These are phyloP conservation scores for Elephas maximus DNA, from an alignment of 2,113 vertebrate genomes.

Conservation along the genomic window DNA sequence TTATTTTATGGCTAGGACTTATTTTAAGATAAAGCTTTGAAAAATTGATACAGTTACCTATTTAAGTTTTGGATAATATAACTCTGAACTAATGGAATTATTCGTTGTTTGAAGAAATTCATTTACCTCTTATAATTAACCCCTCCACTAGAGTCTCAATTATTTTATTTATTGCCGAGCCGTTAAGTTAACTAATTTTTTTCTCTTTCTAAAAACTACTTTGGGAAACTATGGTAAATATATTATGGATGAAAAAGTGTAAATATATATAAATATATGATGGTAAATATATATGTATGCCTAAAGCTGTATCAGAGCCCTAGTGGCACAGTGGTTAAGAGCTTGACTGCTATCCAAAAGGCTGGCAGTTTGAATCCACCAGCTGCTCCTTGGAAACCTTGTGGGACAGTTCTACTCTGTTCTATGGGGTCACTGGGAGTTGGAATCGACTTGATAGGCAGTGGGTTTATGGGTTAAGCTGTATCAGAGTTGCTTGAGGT, in stretches of 20 bases:
- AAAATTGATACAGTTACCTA: neutral
- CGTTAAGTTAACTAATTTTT: constrained; percentile 38
- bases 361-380: no score
- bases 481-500: neutral
- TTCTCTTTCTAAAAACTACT: constrained; percentile 23
- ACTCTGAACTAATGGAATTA: neutral
- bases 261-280: neutral
- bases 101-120: constrained; percentile 54
- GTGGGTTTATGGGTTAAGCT: neutral
- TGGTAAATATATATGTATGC: neutral
- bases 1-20: constrained; percentile 9
- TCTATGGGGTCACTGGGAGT: no score
- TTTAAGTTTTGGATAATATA: constrained; percentile 23
- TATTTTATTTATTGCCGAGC: neutral
- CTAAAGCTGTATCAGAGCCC: neutral
- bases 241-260: neutral
- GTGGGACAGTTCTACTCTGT: no score
- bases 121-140: constrained; percentile 35
- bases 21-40: constrained; percentile 42
- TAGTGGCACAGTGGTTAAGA: no score
- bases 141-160: neutral
- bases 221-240: neutral
- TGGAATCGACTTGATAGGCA: no score
- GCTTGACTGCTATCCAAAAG: no score
- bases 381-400: no score